Evolutionary conservation across 2,797 vertebrate genomes (phyloP).

Genomic region (Malacoctenus gilli): DNA sequence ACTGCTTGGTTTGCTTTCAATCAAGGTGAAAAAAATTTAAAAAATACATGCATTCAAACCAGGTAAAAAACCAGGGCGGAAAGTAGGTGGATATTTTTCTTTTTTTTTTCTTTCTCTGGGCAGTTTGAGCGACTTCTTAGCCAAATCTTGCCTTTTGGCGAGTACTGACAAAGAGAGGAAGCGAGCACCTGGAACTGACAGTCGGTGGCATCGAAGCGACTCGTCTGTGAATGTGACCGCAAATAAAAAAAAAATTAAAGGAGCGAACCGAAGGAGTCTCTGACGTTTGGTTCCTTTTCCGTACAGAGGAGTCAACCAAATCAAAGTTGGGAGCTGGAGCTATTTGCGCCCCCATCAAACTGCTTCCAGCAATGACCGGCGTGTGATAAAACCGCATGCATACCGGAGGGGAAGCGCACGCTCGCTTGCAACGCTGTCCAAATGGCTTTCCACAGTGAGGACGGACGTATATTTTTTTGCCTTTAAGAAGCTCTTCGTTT

Average conservation of each 20-base stretch:
- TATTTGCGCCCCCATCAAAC: too few relatives aligned
- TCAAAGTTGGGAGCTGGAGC: neutral
- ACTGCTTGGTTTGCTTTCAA: conserved; percentile 13
- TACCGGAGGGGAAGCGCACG: neutral
- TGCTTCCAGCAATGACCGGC: neutral
- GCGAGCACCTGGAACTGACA: too few relatives aligned
- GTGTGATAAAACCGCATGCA: neutral
- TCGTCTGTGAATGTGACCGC: too few relatives aligned
- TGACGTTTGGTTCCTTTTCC: too few relatives aligned
- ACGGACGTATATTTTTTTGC: too few relatives aligned
- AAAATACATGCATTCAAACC: neutral
- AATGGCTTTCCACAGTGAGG: conserved; percentile 34
- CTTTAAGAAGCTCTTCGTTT: too few relatives aligned
- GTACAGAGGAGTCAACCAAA: neutral
- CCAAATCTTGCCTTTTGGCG: too few relatives aligned
- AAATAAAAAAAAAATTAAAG: too few relatives aligned
- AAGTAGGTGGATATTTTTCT: too few relatives aligned
- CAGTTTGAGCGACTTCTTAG: conserved; percentile 8
- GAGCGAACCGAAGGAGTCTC: too few relatives aligned
- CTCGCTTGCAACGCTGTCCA: conserved; percentile 11
- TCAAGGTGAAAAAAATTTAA: neutral
- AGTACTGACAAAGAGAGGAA: too few relatives aligned
- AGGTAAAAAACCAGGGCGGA: conserved; percentile 17
- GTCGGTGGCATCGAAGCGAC: too few relatives aligned
- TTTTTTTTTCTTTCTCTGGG: conserved; percentile 14